Evolutionary conservation across 1,140 invertebrate genomes (phyloP).

Genomic region (Penaeus indicus): DNA sequence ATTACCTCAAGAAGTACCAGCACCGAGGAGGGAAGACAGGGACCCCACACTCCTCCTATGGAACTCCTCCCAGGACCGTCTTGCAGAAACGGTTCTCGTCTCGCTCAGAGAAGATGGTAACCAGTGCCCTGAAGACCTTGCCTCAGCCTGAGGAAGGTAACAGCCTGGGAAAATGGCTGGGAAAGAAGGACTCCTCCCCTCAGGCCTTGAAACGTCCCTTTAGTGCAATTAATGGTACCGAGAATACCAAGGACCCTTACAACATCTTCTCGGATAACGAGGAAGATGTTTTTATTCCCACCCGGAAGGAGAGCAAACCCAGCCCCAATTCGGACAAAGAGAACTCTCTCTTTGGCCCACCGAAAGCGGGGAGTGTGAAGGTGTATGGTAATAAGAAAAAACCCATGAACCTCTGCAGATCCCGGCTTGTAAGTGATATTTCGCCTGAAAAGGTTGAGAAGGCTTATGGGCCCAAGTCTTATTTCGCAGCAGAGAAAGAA

Average conservation of each 20-base stretch:
- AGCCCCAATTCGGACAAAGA: constrained; percentile 21
- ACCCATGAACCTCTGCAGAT: constrained; percentile 5
- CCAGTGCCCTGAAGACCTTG: background rate
- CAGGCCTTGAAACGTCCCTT: constrained; percentile 45
- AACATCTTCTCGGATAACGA: constrained; percentile 28
- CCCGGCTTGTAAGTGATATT: constrained; percentile 49
- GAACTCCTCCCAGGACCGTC: background rate
- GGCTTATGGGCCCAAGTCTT: constrained; percentile 47
- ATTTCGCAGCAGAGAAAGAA: constrained; percentile 54
- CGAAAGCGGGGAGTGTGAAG: constrained; percentile 24
- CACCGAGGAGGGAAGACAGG: constrained; percentile 17
- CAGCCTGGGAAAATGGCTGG: constrained; percentile 2
- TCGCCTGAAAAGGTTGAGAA: constrained; percentile 59
- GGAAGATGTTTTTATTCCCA: background rate
- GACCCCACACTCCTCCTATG: background rate
- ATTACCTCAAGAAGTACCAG: constrained; percentile 24
- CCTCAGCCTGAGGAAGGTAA: background rate
- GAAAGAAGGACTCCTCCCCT: background rate
- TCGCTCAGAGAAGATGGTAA: constrained; percentile 39
- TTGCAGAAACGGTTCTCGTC: constrained; percentile 12
- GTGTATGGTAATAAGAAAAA: constrained; percentile 51
- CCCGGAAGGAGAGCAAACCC: background rate
- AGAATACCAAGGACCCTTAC: constrained; percentile 19
- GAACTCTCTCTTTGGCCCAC: background rate
- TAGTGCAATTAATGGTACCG: constrained; percentile 25